phyloP scores from a whole-genome alignment of 1,140 invertebrate species.

The Apocrypta bakeri region DNA sequence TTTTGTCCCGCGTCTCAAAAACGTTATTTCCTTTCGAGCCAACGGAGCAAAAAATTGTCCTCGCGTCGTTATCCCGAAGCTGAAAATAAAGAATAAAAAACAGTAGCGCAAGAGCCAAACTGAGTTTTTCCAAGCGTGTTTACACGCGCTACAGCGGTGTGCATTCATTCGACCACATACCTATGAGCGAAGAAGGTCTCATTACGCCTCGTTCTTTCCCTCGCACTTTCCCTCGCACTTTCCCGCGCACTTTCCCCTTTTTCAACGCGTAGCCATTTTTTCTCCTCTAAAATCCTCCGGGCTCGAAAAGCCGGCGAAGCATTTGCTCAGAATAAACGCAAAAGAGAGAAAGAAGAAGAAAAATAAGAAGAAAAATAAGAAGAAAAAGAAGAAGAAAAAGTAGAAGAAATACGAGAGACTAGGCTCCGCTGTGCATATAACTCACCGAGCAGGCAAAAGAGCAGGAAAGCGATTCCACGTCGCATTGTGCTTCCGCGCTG shows the following conservation, averaged over 20 bases:
- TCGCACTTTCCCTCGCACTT: background rate
- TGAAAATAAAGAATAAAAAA: background rate
- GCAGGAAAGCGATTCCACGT: conserved; percentile 22
- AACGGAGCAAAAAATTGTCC: no score
- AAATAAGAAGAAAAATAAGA: background rate
- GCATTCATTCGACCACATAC: no score
- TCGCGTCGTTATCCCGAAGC: no score
- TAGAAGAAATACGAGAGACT: background rate
- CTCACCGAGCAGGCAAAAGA: conserved; percentile 39
- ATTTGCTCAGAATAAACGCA: background rate
- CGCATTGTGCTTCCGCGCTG: background rate
- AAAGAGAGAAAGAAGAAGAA: background rate
- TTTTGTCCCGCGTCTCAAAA: no score
- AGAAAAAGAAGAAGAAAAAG: background rate
- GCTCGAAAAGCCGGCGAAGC: no score
- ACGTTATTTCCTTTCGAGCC: no score
- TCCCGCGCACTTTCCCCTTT: background rate
- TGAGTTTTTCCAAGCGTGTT: conserved; percentile 1
- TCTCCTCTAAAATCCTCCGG: background rate
- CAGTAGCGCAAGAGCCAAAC: background rate
- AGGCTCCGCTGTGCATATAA: background rate
- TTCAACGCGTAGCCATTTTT: background rate
- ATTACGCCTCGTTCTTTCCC: conserved; percentile 6
- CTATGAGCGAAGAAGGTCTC: background rate
- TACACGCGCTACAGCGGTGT: background rate